A percentile compares a stretch with the other conserved stretches of the same genome.
Conservation (phyloP, 2,888 invertebrate genomes). For the Drosophila siamana region DNA sequence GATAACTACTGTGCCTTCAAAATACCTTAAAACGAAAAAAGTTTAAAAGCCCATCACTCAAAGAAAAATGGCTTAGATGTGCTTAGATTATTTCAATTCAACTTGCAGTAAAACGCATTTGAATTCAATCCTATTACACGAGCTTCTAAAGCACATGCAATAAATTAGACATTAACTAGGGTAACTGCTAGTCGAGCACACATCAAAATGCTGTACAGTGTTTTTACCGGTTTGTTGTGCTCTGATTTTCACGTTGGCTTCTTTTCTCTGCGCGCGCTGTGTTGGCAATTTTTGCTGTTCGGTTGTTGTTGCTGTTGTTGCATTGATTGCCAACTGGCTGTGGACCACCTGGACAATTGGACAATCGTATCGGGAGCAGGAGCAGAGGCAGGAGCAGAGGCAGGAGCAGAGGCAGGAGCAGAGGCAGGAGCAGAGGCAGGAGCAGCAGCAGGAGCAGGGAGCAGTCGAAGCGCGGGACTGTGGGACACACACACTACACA, state of each 20-base stretch:
- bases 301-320: constrained; percentile 21
- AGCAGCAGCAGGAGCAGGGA: too few species aligned
- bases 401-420: too few species aligned
- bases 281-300: constrained; percentile 45
- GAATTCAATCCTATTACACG: too few species aligned
- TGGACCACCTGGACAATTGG: constrained; percentile 45
- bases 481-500: background rate
- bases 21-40: too few species aligned
- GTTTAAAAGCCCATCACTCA: too few species aligned
- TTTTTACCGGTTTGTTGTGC: constrained; percentile 40
- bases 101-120: too few species aligned
- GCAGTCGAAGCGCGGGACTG: background rate
- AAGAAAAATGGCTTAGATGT: too few species aligned
- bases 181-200: constrained; percentile 13
- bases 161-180: background rate
- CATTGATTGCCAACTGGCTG: constrained; percentile 67
- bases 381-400: too few species aligned
- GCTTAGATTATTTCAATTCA: too few species aligned
- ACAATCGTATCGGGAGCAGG: background rate
- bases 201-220: constrained; percentile 9
- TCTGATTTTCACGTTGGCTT: constrained; percentile 60
- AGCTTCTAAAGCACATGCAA: too few species aligned
- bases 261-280: constrained; percentile 40
- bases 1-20: too few species aligned
- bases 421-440: too few species aligned